Conservation (phyloP, 2,797 vertebrate species). For the Micromesistius poutassou region DNA sequence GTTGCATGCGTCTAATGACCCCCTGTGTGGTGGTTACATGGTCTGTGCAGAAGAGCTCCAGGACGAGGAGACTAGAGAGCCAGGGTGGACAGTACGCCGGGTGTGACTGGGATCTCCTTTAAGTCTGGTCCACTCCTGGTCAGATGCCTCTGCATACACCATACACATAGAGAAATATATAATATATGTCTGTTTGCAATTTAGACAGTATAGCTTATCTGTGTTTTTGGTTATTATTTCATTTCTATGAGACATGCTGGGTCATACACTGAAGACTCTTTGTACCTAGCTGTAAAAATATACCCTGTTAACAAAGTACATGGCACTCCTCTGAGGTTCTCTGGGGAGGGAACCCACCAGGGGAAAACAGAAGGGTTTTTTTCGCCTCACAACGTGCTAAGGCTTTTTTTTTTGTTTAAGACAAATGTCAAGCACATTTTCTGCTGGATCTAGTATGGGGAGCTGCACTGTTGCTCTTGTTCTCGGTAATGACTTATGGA, state of each 20-base stretch:
- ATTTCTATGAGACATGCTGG: conserved; percentile 5
- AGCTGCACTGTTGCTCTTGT: conserved; percentile 15
- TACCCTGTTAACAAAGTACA: conserved; percentile 31
- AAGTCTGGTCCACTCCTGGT: neutral
- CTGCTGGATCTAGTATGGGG: conserved; percentile 7
- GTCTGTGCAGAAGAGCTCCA: neutral
- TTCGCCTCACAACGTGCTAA: neutral
- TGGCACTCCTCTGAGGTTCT: neutral
- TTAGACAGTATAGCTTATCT: neutral
- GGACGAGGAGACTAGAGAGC: neutral
- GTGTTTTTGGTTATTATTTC: neutral
- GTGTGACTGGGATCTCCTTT: neutral
- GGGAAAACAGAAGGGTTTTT: neutral
- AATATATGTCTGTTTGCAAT: neutral
- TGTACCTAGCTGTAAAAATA: conserved; percentile 47
- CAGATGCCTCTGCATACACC: neutral
- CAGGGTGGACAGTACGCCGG: no score
- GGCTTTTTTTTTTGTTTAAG: conserved; percentile 15
- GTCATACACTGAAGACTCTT: conserved; percentile 50
- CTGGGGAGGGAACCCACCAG: neutral
- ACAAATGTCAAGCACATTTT: conserved; percentile 13
- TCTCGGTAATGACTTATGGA: conserved; percentile 27
- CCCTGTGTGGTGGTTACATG: neutral
- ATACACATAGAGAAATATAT: neutral
- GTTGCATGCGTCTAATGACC: conserved; percentile 1